A percentile compares a stretch with the other conserved stretches of the same genome.
phyloP scores from a whole-genome alignment of 2,113 vertebrate genomes.

The Odontophorus gujanensis region DNA sequence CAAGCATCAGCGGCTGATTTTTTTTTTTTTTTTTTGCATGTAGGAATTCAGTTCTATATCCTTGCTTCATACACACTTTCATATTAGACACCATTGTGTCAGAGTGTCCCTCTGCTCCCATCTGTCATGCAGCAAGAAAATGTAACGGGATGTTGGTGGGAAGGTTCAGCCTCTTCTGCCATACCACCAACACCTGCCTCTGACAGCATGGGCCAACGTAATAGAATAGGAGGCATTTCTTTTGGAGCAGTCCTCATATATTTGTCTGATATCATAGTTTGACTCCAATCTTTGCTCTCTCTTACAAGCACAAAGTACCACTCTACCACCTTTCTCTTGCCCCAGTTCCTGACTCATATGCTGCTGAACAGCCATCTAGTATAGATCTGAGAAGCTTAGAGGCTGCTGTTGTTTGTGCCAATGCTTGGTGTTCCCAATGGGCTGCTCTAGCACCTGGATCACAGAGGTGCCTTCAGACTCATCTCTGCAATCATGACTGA shows the following conservation, averaged over 20 bases:
- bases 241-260: neutral
- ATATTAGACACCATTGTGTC: no score
- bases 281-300: neutral
- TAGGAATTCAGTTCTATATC: no score
- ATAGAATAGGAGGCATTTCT: no score
- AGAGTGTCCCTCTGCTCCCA: no score
- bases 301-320: neutral
- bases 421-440: neutral
- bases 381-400: accelerated
- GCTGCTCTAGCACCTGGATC: neutral
- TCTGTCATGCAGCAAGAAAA: no score
- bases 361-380: neutral
- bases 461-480: neutral
- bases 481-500: neutral
- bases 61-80: no score
- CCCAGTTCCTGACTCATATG: accelerated
- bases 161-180: no score
- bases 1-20: no score
- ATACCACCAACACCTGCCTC: no score
- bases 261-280: neutral
- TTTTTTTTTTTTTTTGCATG: no score
- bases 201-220: no score
- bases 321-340: neutral
- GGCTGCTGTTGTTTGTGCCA: neutral
- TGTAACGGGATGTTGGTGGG: no score